Conservation (phyloP, 2,797 vertebrate species). For the Enoplosus armatus region DNA sequence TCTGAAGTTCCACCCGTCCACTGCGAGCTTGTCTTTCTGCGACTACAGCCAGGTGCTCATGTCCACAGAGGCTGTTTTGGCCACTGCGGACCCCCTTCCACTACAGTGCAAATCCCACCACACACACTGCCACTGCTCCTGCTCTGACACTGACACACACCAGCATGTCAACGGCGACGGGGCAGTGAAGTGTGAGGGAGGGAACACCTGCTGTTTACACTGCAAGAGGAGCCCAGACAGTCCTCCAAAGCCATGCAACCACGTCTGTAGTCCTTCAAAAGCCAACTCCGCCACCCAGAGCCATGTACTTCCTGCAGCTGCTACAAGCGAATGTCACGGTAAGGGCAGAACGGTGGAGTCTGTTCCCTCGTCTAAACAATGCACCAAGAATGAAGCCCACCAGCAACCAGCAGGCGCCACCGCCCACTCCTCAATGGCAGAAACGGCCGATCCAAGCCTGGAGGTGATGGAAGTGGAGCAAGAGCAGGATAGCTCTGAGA, state of each 20-base stretch:
- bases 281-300: slow-evolving; percentile 77
- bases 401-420: slow-evolving; percentile 78
- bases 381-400: slow-evolving; percentile 68
- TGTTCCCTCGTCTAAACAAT: slow-evolving; percentile 60
- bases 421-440: slow-evolving; percentile 75
- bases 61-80: slow-evolving; percentile 84
- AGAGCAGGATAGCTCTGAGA: slow-evolving; percentile 50
- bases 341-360: slow-evolving; percentile 74
- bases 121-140: slow-evolving; percentile 82
- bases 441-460: slow-evolving; percentile 54
- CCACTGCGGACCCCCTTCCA: slow-evolving; percentile 75
- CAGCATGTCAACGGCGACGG: slow-evolving; percentile 88
- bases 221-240: slow-evolving; percentile 85
- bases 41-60: slow-evolving; percentile 88
- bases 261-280: slow-evolving; percentile 77
- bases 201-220: slow-evolving; percentile 85
- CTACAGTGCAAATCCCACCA: slow-evolving; percentile 78
- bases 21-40: slow-evolving; percentile 83
- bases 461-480: slow-evolving; percentile 51
- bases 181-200: slow-evolving; percentile 80
- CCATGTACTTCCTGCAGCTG: slow-evolving; percentile 64
- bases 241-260: slow-evolving; percentile 85
- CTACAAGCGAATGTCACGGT: slow-evolving; percentile 72
- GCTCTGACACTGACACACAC: slow-evolving; percentile 80
- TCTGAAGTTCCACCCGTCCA: slow-evolving; percentile 85